These are phyloP conservation scores for Syngnathus scovelli DNA, from an alignment of 2,113 vertebrate genomes.

Conservation along the genomic window DNA sequence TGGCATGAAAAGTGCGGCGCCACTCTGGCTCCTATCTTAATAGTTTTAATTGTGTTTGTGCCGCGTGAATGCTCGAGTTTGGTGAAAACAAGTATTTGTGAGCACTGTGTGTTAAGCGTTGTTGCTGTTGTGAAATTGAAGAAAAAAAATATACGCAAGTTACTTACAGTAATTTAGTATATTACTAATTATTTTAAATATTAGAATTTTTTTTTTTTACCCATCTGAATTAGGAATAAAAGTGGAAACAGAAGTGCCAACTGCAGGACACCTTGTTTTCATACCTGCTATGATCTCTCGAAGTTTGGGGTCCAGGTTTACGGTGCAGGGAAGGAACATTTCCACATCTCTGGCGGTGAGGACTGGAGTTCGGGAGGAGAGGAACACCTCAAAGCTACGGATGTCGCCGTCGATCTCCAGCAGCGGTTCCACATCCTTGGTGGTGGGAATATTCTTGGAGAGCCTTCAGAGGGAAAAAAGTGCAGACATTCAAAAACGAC, in stretches of 20 bases:
- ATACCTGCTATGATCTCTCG: conserved; percentile 96
- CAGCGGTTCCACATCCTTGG: conserved; percentile 94
- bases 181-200: too few species aligned
- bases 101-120: background rate
- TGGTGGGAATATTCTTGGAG: conserved; percentile 95
- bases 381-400: conserved; percentile 94
- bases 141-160: background rate
- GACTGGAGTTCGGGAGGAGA: conserved; percentile 90
- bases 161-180: too few species aligned
- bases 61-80: conserved; percentile 41
- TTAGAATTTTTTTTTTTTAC: too few species aligned
- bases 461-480: conserved; percentile 70
- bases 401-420: conserved; percentile 96
- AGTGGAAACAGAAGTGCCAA: background rate
- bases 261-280: background rate
- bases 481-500: background rate
- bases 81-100: background rate
- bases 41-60: conserved; percentile 28
- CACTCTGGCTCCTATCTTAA: conserved; percentile 19
- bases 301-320: conserved; percentile 95
- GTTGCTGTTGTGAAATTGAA: background rate
- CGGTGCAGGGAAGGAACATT: conserved; percentile 92
- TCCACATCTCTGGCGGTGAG: conserved; percentile 89
- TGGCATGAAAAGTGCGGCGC: conserved; percentile 31
- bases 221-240: too few species aligned